Evolutionary conservation across 2,797 vertebrate species (phyloP), one percentile per base, ranked within the genome.

Genomic region (Discoglossus pictus): DNA sequence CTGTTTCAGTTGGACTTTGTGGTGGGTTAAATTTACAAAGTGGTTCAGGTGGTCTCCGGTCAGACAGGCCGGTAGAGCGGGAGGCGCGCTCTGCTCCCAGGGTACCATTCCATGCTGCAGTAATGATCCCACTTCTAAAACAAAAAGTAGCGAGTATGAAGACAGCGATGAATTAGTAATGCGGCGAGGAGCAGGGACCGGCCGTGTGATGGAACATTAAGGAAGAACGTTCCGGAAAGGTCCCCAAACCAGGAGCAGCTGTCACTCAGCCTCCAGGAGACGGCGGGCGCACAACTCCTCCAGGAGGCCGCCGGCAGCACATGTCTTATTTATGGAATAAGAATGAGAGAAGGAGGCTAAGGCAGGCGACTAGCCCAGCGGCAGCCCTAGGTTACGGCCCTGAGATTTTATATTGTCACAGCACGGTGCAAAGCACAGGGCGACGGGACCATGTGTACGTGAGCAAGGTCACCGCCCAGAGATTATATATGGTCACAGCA

Each of bases 131-230:
- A 24, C 40, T 56, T 21, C 35, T 40, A 7, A 24, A 56, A 20
- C 20, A 21, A 24, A 40, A 25, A 10, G 44, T n/a, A 2, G 12
- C 24, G 53, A n/a, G 46, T 21, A 4, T n/a, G 52, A 40, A 27
- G 17, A 34, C 24, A 7, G 12, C 17, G 2, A 68, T 68, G 65
- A 61, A 68, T 68, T 68, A 61, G 56, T 68, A 18, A 68, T 68
- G 48, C 7, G 15, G 2, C 13, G 56, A 27, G 48, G 66, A 39
- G 48, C 48, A 39, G 58, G 46, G 66, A 61, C 20, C 38, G 4
- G 10, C 7, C 15, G 47, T 61, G 44, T 61, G 39, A 68, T 61
- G 38, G 17, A 61, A 68, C 66, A 61, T 61, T 61, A 61, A 61
- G 66, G 31, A 9, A 36, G 11, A 35, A 27, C 24, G 15, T n/a